phyloP scores from a whole-genome alignment of 2,888 invertebrate species.

The Atethmia centrago region DNA sequence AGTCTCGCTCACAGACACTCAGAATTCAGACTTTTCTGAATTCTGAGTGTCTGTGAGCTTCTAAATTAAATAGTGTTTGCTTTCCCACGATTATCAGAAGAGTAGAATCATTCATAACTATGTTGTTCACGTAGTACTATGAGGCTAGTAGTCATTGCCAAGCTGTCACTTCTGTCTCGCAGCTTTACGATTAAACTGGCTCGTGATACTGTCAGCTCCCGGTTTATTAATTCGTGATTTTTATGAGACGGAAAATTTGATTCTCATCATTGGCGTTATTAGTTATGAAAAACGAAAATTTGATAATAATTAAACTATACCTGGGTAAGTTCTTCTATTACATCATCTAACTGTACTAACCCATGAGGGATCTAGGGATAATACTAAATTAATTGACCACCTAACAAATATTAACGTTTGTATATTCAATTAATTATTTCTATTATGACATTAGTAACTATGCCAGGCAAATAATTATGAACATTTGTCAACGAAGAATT shows the following conservation, averaged over 20 bases:
- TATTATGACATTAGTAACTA: slow-evolving; percentile 45
- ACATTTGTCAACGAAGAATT: slow-evolving; percentile 38
- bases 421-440: slow-evolving; percentile 41
- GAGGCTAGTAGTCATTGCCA: slow-evolving; percentile 55
- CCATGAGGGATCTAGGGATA: slow-evolving; percentile 10
- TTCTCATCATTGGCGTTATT: slow-evolving; percentile 1
- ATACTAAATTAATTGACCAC: slow-evolving; percentile 35
- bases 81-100: slow-evolving; percentile 24
- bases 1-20: too few species aligned
- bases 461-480: slow-evolving; percentile 44
- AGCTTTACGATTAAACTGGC: slow-evolving; percentile 56
- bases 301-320: background rate
- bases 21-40: too few species aligned
- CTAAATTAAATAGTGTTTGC: slow-evolving; percentile 10
- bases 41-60: background rate
- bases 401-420: slow-evolving; percentile 30
- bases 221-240: slow-evolving; percentile 47
- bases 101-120: slow-evolving; percentile 55
- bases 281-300: background rate
- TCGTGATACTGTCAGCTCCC: slow-evolving; percentile 25
- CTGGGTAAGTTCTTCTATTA: slow-evolving; percentile 11
- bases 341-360: slow-evolving; percentile 18
- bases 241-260: slow-evolving; percentile 38
- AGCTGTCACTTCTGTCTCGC: slow-evolving; percentile 58
- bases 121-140: slow-evolving; percentile 55